These are phyloP conservation scores for Syrphus vitripennis DNA, from an alignment of 2,888 invertebrate species.

Conservation along the genomic window DNA sequence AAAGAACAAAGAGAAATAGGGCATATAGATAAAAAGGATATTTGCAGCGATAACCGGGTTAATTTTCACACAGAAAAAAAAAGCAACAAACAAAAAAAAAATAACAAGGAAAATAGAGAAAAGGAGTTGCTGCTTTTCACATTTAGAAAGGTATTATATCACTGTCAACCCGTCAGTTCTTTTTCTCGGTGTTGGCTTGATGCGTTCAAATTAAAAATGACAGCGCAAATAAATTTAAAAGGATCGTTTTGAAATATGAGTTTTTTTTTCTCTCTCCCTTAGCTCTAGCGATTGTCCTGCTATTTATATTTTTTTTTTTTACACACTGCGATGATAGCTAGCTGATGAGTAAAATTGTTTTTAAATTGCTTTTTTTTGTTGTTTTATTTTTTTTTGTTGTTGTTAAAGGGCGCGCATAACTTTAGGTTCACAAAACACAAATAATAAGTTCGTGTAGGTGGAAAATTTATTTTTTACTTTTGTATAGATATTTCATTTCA, in stretches of 20 bases:
- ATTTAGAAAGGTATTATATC: constrained; percentile 49
- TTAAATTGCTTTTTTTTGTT: constrained; percentile 29
- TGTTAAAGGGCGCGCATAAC: neutral
- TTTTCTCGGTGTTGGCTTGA: constrained; percentile 50
- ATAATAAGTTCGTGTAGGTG: neutral
- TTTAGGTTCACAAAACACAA: neutral
- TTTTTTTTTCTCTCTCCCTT: too few species aligned
- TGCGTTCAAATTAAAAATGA: constrained; percentile 69
- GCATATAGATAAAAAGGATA: constrained; percentile 16
- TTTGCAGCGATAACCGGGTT: constrained; percentile 63
- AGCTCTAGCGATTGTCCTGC: constrained; percentile 21
- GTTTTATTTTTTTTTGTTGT: neutral
- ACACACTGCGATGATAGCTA: constrained; percentile 13
- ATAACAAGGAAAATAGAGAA: neutral
- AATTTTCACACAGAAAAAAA: constrained; percentile 36
- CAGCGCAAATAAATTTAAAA: constrained; percentile 67
- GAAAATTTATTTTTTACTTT: constrained; percentile 52
- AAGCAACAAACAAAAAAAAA: neutral
- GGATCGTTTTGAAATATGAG: constrained; percentile 68
- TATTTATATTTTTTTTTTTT: constrained; percentile 14
- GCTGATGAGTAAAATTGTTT: constrained; percentile 47
- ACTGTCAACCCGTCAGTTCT: constrained; percentile 46
- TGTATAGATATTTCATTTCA: constrained; percentile 31
- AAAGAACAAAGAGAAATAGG: too few species aligned
- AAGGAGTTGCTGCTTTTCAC: constrained; percentile 56